Evolutionary conservation across 2,797 vertebrate species (phyloP).

Genomic region (Aplochiton taeniatus): DNA sequence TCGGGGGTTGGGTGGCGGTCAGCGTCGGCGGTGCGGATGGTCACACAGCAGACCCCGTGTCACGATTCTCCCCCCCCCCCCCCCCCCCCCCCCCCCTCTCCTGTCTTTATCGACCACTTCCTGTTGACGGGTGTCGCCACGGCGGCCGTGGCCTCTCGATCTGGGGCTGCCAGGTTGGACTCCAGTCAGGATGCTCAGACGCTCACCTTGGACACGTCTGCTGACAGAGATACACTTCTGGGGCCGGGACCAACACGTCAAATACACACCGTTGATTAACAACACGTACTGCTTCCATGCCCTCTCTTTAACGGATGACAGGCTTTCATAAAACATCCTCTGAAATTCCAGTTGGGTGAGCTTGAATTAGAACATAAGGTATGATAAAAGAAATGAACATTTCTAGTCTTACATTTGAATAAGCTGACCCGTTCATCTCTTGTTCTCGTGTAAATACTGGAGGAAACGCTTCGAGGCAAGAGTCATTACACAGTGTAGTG

Average conservation of each 20-base stretch:
- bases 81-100: conserved; percentile 27
- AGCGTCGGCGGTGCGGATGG: conserved; percentile 28
- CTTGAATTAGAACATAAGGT: no score
- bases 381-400: no score
- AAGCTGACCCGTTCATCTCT: not conserved
- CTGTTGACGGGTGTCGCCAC: conserved; percentile 19
- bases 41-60: conserved; percentile 40
- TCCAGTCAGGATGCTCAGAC: conserved; percentile 39
- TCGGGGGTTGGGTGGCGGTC: conserved; percentile 44
- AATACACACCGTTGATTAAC: no score
- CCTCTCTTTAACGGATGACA: no score
- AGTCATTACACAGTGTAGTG: conserved; percentile 19
- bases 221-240: conserved; percentile 36
- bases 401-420: no score
- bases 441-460: not conserved
- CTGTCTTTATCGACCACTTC: conserved; percentile 46
- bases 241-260: not conserved
- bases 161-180: conserved; percentile 23
- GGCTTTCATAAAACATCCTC: no score
- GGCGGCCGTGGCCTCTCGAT: conserved; percentile 41
- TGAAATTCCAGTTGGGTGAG: no score
- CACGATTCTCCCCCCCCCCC: no score
- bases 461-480: not conserved
- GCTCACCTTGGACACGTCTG: conserved; percentile 27
- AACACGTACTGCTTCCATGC: no score